These are phyloP conservation scores for Cryptoleucopteryx plumbea DNA, from an alignment of 2,113 vertebrate genomes.

Conservation along the genomic window DNA sequence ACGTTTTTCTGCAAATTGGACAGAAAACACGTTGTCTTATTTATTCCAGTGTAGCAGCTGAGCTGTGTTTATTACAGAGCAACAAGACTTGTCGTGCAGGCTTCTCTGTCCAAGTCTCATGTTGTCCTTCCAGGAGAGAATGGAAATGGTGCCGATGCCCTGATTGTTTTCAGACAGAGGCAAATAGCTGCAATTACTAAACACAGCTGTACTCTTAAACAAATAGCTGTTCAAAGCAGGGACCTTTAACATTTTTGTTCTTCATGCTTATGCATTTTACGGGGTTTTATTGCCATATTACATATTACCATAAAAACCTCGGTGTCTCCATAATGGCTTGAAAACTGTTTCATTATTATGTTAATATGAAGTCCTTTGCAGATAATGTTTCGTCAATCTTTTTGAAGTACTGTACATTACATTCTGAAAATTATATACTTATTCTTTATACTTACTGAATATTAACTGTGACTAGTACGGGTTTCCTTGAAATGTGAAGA, in stretches of 20 bases:
- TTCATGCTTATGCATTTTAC: neutral
- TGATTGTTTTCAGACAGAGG: neutral
- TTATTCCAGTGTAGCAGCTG: neutral
- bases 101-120: neutral
- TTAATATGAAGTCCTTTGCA: neutral
- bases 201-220: neutral
- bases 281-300: neutral
- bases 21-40: neutral
- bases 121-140: neutral
- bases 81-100: neutral
- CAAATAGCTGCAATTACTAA: neutral
- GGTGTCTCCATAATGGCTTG: neutral
- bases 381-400: slow-evolving; percentile 3
- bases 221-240: neutral
- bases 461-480: neutral
- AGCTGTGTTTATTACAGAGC: neutral
- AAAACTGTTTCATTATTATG: slow-evolving; percentile 7
- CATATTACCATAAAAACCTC: neutral
- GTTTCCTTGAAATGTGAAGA: neutral
- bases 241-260: neutral
- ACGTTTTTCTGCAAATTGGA: neutral
- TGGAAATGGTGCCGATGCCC: neutral
- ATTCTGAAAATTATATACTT: neutral
- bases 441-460: neutral
- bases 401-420: neutral